Evolutionary conservation across 2,113 vertebrate species (phyloP), one percentile per base, ranked within the genome.

Genomic region (Xiphias gladius): DNA sequence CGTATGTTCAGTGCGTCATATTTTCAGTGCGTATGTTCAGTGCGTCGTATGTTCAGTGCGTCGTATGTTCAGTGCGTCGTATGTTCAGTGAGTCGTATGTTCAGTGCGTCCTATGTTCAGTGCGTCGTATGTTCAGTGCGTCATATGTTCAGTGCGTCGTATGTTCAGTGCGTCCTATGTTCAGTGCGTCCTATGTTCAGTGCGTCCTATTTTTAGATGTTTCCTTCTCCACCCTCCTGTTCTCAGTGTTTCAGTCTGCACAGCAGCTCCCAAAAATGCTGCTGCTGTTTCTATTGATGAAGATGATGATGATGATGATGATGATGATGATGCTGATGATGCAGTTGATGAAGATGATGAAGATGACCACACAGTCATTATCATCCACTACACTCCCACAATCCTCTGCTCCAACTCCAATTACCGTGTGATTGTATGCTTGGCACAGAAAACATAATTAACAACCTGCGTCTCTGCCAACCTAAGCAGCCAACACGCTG

Each of bases 391-490:
- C 87, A 73, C 84, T 90, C 87, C 87, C 88, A 91, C 88, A 92
- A 90, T 91, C 76, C 90, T 90, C 79, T 90, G 80, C 89, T 92
- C 90, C 91, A 89, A 71, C 89, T 90, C 89, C 72, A 92, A 91
- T 92, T 93, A 93, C 81, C 46, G 67, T 79, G 89, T 89, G 88
- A 90, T 88, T 84, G 86, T 87, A 81, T 84, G 83, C 87, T 94
- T 95, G 94, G 94, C 94, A 94, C 72, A 54, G 70, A 87, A 92
- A 93, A 86, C 91, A 90, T 94, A 92, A 95, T 95, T 95, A 95
- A 92, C 91, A 83, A 61, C 74, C 72, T 65, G 80, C 79, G 81
- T 89, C 77, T 84, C 72, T 94, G 94, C 94, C 94, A 95, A 91
- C 61, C 79, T 1, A 76, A 91, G 88, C 89, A 86, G 93, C 91